Evolutionary conservation across 53 echinoderm and acorn worm species (phyloP), one percentile per base, ranked within the genome.

Genomic region (Zoroaster sp.): DNA sequence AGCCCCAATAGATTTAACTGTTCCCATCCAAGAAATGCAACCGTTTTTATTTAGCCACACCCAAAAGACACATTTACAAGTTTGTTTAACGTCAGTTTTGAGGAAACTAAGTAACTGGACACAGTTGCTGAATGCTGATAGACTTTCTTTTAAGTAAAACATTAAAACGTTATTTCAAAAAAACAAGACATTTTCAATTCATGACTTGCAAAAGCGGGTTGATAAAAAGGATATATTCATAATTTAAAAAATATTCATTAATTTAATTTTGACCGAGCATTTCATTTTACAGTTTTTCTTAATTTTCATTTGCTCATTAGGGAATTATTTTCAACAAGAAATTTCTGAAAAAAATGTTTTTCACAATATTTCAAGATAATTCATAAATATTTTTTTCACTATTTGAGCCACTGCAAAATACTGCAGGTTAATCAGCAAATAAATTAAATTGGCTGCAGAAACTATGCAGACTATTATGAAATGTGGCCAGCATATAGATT

Each of bases 121-220:
- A n/a, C n/a, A n/a, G n/a, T n/a, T n/a, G n/a, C n/a, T 17, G 51
- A 76, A 76, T 76, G 76, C 76, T 76, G 76, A 76, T 47, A 76
- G 15, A 81, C 12, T 23, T 31, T 65, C 54, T 78, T 76, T 23
- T 66, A 77, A 77, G 77, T 77, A 55, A 81, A 81, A 81, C 81
- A 81, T 81, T 81, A 81, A 81, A 81, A 81, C 43, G 40, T 23
- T 80, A 40, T 81, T 42, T 66, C 66, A 66, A 66, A 80, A 35
- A 41, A n/a, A 59, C 13, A 53, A 78, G 31, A 15, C 15, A 10
- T 30, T 31, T 66, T 65, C 40, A 20, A n/a, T 37, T 54, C 17
- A 2, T 15, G n/a, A 54, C 20, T 74, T 14, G 32, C 76, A 28
- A 23, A 42, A 28, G 75, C 25, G 9, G 47, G 39, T 5, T 15